Conservation (phyloP, 2,888 invertebrate species). For the Brachylomia viminalis region DNA sequence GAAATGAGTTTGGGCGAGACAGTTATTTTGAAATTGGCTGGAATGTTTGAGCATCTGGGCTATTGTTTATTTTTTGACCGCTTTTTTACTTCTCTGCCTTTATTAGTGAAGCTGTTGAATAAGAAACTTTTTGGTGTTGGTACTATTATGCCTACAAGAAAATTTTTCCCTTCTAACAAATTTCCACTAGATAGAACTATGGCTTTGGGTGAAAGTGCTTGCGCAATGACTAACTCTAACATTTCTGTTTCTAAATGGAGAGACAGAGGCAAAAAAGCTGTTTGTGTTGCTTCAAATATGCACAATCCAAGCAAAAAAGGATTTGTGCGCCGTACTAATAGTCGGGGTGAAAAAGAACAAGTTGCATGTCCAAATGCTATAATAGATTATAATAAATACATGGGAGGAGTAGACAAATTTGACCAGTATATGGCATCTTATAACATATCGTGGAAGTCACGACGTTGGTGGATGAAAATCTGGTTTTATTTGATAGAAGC, state of each 20-base stretch:
- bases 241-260: not conserved
- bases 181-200: not conserved
- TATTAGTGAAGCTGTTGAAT: not conserved
- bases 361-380: not conserved
- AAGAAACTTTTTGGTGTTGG: conserved; percentile 3
- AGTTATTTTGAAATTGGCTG: not conserved
- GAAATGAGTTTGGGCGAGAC: not conserved
- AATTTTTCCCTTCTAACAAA: not conserved
- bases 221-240: not conserved
- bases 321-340: not conserved
- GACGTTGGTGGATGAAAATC: conserved; percentile 1
- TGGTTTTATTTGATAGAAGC: not conserved
- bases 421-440: not conserved
- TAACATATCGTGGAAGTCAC: not conserved
- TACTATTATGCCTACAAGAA: not conserved
- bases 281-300: conserved; percentile 4
- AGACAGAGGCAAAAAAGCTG: not conserved
- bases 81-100: conserved; percentile 1
- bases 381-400: not conserved
- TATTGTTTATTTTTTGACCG: not conserved
- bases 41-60: not conserved
- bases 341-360: not conserved
- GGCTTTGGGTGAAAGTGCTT: conserved; percentile 1
- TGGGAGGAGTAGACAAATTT: not conserved
- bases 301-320: not conserved